phyloP scores from a whole-genome alignment of 2,113 vertebrate species.

The Anser brachyrhynchus region DNA sequence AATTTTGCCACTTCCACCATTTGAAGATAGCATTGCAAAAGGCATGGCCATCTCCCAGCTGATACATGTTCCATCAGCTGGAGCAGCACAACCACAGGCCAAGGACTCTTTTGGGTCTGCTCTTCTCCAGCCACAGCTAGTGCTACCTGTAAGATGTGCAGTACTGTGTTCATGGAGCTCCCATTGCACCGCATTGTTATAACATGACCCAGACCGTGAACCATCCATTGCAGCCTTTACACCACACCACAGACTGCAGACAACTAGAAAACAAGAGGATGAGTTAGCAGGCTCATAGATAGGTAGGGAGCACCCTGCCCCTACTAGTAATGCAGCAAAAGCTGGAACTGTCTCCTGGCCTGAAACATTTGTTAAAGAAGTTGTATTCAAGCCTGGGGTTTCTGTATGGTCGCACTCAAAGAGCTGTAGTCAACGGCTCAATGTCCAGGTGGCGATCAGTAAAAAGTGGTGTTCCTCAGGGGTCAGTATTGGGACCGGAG shows the following conservation, averaged over 20 bases:
- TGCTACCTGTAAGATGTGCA: background rate
- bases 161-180: background rate
- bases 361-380: background rate
- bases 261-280: background rate
- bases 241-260: fast-evolving
- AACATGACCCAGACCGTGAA: background rate
- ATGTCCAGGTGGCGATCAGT: no score
- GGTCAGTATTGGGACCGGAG: no score
- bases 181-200: background rate
- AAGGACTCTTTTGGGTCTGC: background rate
- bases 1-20: background rate
- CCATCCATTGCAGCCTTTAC: background rate
- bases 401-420: background rate
- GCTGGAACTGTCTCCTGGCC: background rate
- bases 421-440: no score
- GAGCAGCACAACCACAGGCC: background rate
- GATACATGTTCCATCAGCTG: background rate
- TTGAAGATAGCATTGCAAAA: background rate
- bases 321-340: background rate
- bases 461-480: no score
- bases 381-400: background rate
- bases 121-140: background rate
- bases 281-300: background rate
- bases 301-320: background rate
- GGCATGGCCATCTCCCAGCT: background rate